Conservation (phyloP, 2,888 invertebrate species). For the Melanostoma scalare region DNA sequence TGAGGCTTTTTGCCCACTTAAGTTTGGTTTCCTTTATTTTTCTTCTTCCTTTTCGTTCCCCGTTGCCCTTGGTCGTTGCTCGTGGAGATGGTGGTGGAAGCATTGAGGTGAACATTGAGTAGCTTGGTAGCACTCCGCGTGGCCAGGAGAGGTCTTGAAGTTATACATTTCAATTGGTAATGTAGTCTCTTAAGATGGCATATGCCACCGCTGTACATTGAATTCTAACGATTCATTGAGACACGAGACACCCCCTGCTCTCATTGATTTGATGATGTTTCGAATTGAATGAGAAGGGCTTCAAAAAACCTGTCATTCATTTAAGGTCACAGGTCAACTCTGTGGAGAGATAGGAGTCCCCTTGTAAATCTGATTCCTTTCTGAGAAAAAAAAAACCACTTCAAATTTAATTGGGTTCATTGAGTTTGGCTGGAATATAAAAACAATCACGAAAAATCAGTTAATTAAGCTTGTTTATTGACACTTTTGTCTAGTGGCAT, state of each 20-base stretch:
- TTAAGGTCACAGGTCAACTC: too few species aligned
- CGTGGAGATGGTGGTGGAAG: background rate
- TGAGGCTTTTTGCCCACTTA: slow-evolving; percentile 37
- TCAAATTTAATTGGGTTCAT: slow-evolving; percentile 40
- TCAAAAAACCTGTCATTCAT: too few species aligned
- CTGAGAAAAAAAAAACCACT: background rate
- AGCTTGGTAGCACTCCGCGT: slow-evolving; percentile 30
- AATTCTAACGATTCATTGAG: background rate
- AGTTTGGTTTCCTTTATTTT: slow-evolving; percentile 36
- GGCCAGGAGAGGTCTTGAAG: slow-evolving; percentile 43
- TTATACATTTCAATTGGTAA: slow-evolving; percentile 55
- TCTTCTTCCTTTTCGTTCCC: background rate
- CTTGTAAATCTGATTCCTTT: background rate
- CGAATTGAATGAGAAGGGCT: background rate
- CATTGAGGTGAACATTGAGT: slow-evolving; percentile 40
- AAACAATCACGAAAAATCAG: slow-evolving; percentile 57
- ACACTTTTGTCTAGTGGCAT: slow-evolving; percentile 53
- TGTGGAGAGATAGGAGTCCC: too few species aligned
- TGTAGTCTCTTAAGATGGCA: slow-evolving; percentile 28
- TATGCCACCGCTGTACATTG: background rate
- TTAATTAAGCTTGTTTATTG: slow-evolving; percentile 66
- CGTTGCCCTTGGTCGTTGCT: background rate
- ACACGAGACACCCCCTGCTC: background rate
- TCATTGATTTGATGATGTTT: slow-evolving; percentile 2
- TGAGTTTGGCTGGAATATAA: slow-evolving; percentile 27